phyloP scores from a whole-genome alignment of 1,140 invertebrate species.

The Polypedilum pembai region DNA sequence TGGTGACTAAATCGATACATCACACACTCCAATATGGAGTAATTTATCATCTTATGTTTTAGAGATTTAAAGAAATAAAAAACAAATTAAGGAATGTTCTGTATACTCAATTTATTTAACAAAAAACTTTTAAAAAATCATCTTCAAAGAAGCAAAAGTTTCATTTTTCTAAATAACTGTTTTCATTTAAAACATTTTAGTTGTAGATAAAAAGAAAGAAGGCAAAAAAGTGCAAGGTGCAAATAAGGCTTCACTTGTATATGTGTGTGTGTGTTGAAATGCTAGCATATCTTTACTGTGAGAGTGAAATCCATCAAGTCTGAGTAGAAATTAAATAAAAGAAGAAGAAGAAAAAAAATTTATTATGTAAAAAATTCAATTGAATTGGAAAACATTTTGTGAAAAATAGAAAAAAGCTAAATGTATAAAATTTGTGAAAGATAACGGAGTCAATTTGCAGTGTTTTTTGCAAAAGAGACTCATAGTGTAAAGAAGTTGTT shows the following conservation, averaged over 20 bases:
- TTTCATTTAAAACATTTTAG: too few relatives aligned
- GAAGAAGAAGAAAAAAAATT: not conserved
- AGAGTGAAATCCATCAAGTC: not conserved
- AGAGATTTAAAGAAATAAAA: too few relatives aligned
- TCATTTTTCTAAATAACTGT: too few relatives aligned
- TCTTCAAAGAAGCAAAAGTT: too few relatives aligned
- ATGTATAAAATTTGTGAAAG: constrained; percentile 43
- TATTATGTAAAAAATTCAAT: not conserved
- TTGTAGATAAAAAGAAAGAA: not conserved
- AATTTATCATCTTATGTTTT: too few relatives aligned
- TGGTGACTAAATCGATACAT: too few relatives aligned
- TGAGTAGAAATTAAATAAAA: not conserved
- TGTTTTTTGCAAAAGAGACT: too few relatives aligned
- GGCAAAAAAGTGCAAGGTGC: not conserved
- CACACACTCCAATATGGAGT: too few relatives aligned
- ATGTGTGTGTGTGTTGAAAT: not conserved
- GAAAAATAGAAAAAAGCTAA: not conserved
- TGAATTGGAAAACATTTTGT: not conserved
- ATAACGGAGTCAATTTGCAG: constrained; percentile 29
- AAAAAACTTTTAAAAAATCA: too few relatives aligned
- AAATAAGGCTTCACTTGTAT: not conserved
- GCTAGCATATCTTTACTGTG: not conserved
- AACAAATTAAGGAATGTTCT: too few relatives aligned
- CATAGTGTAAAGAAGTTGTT: constrained; percentile 32
- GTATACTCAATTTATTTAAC: too few relatives aligned